These are phyloP conservation scores for Poecilia velifera DNA, from an alignment of 2,797 vertebrate genomes.

Conservation along the genomic window DNA sequence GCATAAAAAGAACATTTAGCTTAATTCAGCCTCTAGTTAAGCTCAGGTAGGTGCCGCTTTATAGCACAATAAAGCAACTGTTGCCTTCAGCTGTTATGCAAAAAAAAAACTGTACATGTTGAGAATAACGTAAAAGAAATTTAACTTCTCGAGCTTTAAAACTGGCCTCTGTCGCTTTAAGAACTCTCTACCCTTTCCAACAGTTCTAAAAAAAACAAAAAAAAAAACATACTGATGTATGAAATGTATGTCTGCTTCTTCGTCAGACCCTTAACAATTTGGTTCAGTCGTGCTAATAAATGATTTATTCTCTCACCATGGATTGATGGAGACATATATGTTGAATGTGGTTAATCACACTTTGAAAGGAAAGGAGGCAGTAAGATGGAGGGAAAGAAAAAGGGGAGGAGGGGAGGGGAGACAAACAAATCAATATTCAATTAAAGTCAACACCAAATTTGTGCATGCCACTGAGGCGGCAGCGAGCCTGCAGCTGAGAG, in stretches of 20 bases:
- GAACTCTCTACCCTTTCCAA: no score
- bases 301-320: conserved; percentile 40
- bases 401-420: conserved; percentile 4
- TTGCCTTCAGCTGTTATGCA: no score
- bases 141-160: no score
- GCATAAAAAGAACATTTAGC: neutral
- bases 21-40: neutral
- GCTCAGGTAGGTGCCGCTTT: neutral
- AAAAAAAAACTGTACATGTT: no score
- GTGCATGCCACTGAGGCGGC: conserved; percentile 36
- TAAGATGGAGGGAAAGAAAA: neutral
- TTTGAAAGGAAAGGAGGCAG: conserved; percentile 32
- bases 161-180: no score
- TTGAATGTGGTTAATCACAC: conserved; percentile 60
- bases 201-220: no score
- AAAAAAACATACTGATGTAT: neutral
- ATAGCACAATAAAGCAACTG: no score
- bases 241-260: conserved; percentile 6
- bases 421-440: conserved; percentile 79
- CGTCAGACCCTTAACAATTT: neutral
- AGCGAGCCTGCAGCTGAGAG: conserved; percentile 29
- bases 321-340: conserved; percentile 40
- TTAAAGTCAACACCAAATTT: conserved; percentile 61
- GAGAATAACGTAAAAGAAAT: no score
- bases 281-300: conserved; percentile 5